Evolutionary conservation across 2,888 invertebrate genomes (phyloP).

Genomic region (Synanthedon tipuliformis): DNA sequence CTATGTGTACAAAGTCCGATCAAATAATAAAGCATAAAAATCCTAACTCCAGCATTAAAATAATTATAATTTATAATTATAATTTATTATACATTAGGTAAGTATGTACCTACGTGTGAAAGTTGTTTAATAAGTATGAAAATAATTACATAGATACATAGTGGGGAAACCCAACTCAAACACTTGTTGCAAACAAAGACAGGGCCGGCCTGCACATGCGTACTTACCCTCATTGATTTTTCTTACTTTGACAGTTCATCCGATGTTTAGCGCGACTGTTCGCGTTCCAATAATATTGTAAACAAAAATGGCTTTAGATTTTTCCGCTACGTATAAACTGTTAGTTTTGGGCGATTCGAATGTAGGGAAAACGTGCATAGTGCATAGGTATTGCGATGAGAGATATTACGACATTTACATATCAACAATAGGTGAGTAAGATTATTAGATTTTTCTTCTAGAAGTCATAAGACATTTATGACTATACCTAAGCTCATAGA

Average conservation of each 20-base stretch:
- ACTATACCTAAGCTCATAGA: no score
- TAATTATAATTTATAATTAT: no score
- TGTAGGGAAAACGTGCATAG: conserved; percentile 91
- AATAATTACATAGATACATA: no score
- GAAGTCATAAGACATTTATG: conserved; percentile 10
- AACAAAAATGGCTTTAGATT: conserved; percentile 83
- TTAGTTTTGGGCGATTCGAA: conserved; percentile 89
- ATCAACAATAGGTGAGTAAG: conserved; percentile 85
- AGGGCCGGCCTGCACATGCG: conserved; percentile 49
- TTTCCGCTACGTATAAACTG: conserved; percentile 88
- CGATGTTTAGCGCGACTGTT: conserved; percentile 55
- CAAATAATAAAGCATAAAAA: no score
- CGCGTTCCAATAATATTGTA: conserved; percentile 51
- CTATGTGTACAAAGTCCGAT: no score
- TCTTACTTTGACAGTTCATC: conserved; percentile 62
- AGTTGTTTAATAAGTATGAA: no score
- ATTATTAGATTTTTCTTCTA: conserved; percentile 44
- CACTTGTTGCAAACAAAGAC: conserved; percentile 35
- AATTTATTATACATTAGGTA: no score
- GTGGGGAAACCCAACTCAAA: no score
- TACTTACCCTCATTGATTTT: conserved; percentile 58
- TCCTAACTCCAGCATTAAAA: no score
- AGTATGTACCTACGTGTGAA: no score
- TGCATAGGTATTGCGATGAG: conserved; percentile 90
- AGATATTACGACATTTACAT: conserved; percentile 91